phyloP scores from a whole-genome alignment of 2,113 vertebrate species.

The Petrocephalus microphthalmus region DNA sequence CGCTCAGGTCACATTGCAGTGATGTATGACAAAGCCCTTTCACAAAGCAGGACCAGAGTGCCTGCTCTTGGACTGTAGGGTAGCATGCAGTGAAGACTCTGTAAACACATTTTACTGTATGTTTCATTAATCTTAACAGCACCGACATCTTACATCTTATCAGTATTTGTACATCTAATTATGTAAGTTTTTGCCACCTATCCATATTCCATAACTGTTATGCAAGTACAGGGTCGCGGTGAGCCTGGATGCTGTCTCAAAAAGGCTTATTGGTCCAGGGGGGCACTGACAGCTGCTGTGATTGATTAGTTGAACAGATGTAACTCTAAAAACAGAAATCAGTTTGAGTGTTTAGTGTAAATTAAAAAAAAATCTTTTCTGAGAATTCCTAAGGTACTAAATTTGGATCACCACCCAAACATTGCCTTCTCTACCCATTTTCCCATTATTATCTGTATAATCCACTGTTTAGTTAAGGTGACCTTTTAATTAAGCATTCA shows the following conservation, averaged over 20 bases:
- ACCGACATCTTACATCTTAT: neutral
- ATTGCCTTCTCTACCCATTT: neutral
- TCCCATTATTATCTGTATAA: neutral
- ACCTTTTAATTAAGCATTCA: neutral
- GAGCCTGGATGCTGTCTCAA: neutral
- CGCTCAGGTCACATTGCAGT: neutral
- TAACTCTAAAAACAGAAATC: no score
- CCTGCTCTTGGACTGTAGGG: neutral
- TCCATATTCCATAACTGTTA: neutral
- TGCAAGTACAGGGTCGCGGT: neutral
- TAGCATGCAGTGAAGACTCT: neutral
- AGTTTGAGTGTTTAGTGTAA: neutral
- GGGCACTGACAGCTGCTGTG: neutral
- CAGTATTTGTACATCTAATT: neutral
- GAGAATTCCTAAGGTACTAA: neutral
- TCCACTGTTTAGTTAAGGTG: neutral
- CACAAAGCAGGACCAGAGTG: neutral
- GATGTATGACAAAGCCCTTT: neutral
- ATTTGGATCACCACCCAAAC: neutral
- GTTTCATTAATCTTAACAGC: conserved; percentile 3
- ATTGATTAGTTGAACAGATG: neutral
- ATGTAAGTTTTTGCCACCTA: neutral
- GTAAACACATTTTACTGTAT: neutral
- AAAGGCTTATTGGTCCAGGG: neutral
- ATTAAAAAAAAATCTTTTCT: neutral